Evolutionary conservation across 2,888 invertebrate genomes (phyloP).

Genomic region (Dicyrtoma fusca): DNA sequence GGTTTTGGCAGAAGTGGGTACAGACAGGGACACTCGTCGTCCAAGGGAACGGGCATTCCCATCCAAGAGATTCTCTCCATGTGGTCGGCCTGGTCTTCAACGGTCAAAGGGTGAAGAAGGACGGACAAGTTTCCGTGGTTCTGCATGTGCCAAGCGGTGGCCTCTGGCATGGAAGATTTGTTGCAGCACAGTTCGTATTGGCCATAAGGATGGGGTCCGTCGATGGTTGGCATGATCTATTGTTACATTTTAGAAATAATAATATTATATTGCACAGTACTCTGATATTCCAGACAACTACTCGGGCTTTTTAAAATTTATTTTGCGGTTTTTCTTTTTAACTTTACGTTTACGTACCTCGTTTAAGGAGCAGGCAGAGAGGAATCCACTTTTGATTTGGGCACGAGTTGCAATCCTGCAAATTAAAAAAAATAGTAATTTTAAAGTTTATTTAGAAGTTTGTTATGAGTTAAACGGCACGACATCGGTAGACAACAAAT

Average conservation of each 20-base stretch:
- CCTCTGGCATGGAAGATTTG: conserved; percentile 40
- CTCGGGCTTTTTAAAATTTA: no score
- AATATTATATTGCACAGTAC: no score
- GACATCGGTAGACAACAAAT: neutral
- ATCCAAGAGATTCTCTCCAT: conserved; percentile 43
- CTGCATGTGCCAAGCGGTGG: conserved; percentile 37
- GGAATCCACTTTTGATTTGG: conserved; percentile 1
- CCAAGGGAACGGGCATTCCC: conserved; percentile 47
- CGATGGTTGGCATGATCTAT: conserved; percentile 45
- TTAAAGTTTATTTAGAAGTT: neutral
- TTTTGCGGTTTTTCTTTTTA: no score
- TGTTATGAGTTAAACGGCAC: no score
- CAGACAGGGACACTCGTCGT: conserved; percentile 43
- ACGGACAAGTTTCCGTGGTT: no score
- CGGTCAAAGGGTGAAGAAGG: conserved; percentile 49
- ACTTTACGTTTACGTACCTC: no score
- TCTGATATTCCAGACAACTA: no score
- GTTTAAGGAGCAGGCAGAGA: neutral
- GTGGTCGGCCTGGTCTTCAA: conserved; percentile 48
- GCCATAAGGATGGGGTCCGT: conserved; percentile 49
- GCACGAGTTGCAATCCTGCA: neutral
- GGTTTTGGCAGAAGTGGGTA: conserved; percentile 43
- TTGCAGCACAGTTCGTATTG: conserved; percentile 53
- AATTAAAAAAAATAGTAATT: neutral
- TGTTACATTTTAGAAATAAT: no score